A percentile compares a stretch with the other conserved stretches of the same genome.
phyloP scores from a whole-genome alignment of 2,888 invertebrate species.

The Drosophila tripunctata region DNA sequence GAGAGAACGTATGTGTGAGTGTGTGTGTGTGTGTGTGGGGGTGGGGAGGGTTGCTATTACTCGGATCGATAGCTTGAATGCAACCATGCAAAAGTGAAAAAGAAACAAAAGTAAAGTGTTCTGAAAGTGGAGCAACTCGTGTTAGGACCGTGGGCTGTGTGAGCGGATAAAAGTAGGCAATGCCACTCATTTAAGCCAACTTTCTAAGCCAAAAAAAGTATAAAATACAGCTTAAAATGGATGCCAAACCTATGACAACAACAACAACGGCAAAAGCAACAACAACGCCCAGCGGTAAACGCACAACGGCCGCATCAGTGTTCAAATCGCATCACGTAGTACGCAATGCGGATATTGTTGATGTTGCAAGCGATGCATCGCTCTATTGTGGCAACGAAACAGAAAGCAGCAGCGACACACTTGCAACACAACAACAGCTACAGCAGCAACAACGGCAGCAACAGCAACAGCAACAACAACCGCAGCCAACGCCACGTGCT shows the following conservation, averaged over 20 bases:
- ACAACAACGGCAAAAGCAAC: conserved; percentile 33
- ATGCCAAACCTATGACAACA: conserved; percentile 56
- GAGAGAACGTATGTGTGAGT: neutral
- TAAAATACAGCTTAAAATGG: conserved; percentile 61
- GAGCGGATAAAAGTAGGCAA: neutral
- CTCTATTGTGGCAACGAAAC: conserved; percentile 78
- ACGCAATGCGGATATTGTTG: conserved; percentile 79
- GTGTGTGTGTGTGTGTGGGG: conserved; percentile 25
- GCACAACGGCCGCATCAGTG: conserved; percentile 69
- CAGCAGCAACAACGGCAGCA: conserved; percentile 13
- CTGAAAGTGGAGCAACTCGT: conserved; percentile 45
- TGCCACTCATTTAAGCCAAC: conserved; percentile 37
- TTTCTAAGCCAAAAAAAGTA: conserved; percentile 37
- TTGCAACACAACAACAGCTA: conserved; percentile 15
- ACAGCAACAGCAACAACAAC: conserved; percentile 33
- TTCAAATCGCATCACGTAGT: conserved; percentile 70
- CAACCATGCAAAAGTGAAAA: conserved; percentile 69
- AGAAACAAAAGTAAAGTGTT: conserved; percentile 1
- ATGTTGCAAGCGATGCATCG: conserved; percentile 83
- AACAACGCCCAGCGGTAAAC: conserved; percentile 56
- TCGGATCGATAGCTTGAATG: conserved; percentile 68
- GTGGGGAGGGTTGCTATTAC: conserved; percentile 56
- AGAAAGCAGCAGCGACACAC: conserved; percentile 34
- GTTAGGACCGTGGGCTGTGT: neutral
- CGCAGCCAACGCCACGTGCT: conserved; percentile 82